Evolutionary conservation across 2,113 vertebrate genomes (phyloP), one percentile per base, ranked within the genome.

Genomic region (Sprattus sprattus): DNA sequence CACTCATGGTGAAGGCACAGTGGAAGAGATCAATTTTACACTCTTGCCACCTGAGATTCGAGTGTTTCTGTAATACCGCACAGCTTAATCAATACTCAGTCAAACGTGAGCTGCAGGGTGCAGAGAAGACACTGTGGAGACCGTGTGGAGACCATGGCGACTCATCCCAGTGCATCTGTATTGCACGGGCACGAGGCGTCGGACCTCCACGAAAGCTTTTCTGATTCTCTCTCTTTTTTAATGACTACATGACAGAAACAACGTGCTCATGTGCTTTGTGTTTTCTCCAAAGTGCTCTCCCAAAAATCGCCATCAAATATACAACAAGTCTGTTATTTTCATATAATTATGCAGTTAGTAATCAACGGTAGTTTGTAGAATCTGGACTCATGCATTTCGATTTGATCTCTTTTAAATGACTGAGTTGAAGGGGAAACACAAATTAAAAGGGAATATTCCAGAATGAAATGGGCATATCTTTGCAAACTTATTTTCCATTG

Each of bases 41-140:
- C 95, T 95, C 94, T 93, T 95, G 94, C 94, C 96, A 95, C 94
- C 95, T 95, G 95, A 95, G 95, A 96, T 96, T 96, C 94, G 94
- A 95, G 94, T 95, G 90, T 92, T 92, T 94, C 93, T 95, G 91
- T 94, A 94, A 95, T 94, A 94, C 95, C 94, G 95, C 94, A 95
- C 92, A 87, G 92, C 90, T 94, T 93, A 95, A 97, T 98, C 97
- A 92, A 98, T 97, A 96, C 87, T 64, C 0, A 54, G 88, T 93
- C 93, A 92, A 88, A 88, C 84, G 91, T 91, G 93, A 45, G 92
- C 90, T 93, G 86, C 84, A 25, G 60, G 85, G 91, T 94, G 45
- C 89, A 89, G 83, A 93, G 93, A 91, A 89, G 92, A 93, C 91
- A 91, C 91, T 89, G 81, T 83, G 91, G 90, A 67, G 91, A 91